Base-by-base conservation (phyloP, 64 coral and sea anemone genomes). In the Exaiptasia diaphana region DNA sequence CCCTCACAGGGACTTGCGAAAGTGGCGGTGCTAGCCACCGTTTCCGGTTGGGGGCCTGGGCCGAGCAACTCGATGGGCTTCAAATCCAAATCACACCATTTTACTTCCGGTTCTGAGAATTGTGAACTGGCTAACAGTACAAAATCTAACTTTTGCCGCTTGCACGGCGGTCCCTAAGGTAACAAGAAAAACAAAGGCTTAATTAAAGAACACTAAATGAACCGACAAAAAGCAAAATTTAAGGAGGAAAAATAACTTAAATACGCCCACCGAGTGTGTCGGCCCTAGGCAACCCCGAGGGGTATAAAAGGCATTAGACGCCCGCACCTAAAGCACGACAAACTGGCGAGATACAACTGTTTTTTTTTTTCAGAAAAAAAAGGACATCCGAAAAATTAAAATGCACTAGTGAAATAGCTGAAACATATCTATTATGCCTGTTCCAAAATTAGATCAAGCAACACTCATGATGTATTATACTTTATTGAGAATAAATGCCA, bases 11-110 rank as follows among this genome's bases (percentile, higher is more conserved):
- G 57, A 61, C 40, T n/a, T 5, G 57, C 59, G 22, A 36, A 28
- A 65, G 43, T 25, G 20, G 12, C 12, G 3, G 26, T 6, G 6
- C 34, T n/a, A 43, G 76, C 53, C 34, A 79, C 76, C 37, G 27
- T 25, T 4, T 12, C 25, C 23, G 76, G 76, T 32, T 26, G 17
- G 38, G 53, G 76, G 53, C 54, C 24, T 40, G 76, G 63, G 64
- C 64, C 74, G 25, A 72, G 64, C 55, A 71, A 49, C 69, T 32
- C 64, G 5, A 23, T 71, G 73, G 75, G 50, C 45, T 77, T 15
- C 59, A 63, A 48, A 20, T 33, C 39, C 75, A 62, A 79, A 11
- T 88, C 9, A 20, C 63, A 80, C 86, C 50, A 88, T 23, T 50
- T 62, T 25, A 68, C 58, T n/a, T 15, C 6, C 54, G 21, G 30